phyloP scores from a whole-genome alignment of 1,140 invertebrate genomes.

The Megalopta genalis region DNA sequence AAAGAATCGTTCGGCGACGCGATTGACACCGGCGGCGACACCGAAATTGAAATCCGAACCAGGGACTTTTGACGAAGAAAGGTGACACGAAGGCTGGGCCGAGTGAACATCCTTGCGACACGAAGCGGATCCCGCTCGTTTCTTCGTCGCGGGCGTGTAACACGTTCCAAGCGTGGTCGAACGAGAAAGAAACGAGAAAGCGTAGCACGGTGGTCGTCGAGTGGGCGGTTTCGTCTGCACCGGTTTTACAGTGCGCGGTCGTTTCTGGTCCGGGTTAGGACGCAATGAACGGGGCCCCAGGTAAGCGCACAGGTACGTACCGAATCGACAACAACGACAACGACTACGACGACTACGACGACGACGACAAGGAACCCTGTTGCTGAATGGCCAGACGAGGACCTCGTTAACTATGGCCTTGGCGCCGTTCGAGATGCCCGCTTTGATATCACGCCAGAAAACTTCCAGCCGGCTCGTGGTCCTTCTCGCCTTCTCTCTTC shows the following conservation, averaged over 20 bases:
- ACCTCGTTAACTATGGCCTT: constrained; percentile 71
- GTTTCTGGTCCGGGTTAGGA: constrained; percentile 35
- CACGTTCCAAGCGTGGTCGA: constrained; percentile 22
- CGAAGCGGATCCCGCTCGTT: constrained; percentile 8
- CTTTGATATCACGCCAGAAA: constrained; percentile 65
- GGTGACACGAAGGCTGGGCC: neutral
- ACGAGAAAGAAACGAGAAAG: constrained; percentile 33
- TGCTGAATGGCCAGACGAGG: constrained; percentile 70
- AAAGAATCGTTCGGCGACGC: too few species aligned
- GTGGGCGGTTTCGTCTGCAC: constrained; percentile 46
- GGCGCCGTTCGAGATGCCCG: constrained; percentile 67
- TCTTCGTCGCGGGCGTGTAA: constrained; percentile 31
- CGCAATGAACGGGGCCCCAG: constrained; percentile 46
- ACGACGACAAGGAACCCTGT: constrained; percentile 46
- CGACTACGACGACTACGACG: constrained; percentile 29
- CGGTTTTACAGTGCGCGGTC: constrained; percentile 35
- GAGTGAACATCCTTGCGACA: constrained; percentile 22
- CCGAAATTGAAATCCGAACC: neutral
- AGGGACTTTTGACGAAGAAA: neutral
- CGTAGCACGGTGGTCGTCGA: constrained; percentile 55
- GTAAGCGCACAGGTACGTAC: constrained; percentile 54
- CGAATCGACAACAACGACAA: constrained; percentile 50
- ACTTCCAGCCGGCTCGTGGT: constrained; percentile 45
- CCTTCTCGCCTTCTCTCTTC: constrained; percentile 52
- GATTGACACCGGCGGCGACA: too few species aligned